A percentile compares a stretch with the other conserved stretches of the same genome.
phyloP scores from a whole-genome alignment of 2,113 vertebrate species.

The Tenebrosternarchus preto region DNA sequence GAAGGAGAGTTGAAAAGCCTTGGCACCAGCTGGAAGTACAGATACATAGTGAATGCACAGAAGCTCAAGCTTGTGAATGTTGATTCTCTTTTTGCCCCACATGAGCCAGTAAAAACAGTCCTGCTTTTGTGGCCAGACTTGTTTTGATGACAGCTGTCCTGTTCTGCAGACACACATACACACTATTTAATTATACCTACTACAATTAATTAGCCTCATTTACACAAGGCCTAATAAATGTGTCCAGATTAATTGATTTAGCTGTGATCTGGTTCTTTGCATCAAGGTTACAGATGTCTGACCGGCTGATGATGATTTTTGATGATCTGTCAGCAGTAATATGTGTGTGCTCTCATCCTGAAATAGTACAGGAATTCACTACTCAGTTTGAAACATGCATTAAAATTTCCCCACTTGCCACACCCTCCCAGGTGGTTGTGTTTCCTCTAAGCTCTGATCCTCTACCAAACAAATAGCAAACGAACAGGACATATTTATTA shows the following conservation, averaged over 20 bases:
- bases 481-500: no score
- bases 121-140: neutral
- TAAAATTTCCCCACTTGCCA: no score
- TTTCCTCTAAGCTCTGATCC: no score
- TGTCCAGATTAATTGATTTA: conserved; percentile 54
- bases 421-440: no score
- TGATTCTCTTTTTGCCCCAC: no score
- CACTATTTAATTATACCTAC: conserved; percentile 12
- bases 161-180: conserved; percentile 11
- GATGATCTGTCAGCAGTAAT: conserved; percentile 28
- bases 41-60: conserved; percentile 17
- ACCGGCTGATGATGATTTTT: neutral
- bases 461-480: no score
- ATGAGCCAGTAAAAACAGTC: neutral
- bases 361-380: neutral
- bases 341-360: conserved; percentile 17
- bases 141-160: neutral
- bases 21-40: conserved; percentile 16
- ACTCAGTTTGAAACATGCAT: no score
- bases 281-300: conserved; percentile 33
- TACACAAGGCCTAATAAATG: conserved; percentile 32
- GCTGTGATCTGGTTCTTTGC: conserved; percentile 8
- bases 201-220: conserved; percentile 46
- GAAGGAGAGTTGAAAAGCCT: conserved; percentile 16
- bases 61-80: no score